Conservation (phyloP, 2,113 vertebrate genomes). For the Otis tarda region DNA sequence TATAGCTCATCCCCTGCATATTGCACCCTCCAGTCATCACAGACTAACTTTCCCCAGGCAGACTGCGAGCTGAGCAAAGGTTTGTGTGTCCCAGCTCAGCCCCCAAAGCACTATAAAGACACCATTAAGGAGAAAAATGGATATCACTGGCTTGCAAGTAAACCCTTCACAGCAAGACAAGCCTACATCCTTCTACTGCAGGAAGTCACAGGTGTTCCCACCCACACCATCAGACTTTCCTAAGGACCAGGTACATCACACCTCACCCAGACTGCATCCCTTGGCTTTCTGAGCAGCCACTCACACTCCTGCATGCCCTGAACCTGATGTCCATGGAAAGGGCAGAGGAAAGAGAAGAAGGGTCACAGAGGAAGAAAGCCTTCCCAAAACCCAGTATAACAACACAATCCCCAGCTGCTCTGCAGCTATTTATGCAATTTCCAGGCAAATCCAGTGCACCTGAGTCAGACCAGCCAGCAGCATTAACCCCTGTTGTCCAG, state of each 20-base stretch:
- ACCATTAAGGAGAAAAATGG: not conserved
- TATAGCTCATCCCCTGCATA: not conserved
- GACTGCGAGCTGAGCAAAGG: not conserved
- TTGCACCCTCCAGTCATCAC: not conserved
- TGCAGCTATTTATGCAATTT: not conserved
- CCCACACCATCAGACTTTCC: not conserved
- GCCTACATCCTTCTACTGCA: not conserved
- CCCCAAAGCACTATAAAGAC: not conserved
- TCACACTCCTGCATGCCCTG: not conserved
- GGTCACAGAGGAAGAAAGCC: fast-evolving
- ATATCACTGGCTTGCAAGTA: not conserved
- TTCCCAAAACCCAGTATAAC: not conserved
- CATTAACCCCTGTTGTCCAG: fast-evolving
- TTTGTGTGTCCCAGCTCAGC: not conserved
- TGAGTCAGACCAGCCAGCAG: not conserved
- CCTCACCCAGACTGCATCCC: not conserved
- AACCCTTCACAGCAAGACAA: not conserved
- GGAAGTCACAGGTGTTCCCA: not conserved
- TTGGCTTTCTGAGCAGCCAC: not conserved
- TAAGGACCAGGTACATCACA: not conserved
- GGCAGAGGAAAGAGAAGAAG: not conserved
- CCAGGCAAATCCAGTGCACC: not conserved
- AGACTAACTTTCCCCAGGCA: not conserved
- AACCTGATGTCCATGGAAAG: not conserved
- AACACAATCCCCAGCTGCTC: not conserved